A percentile compares a stretch with the other conserved stretches of the same genome.
Conservation (phyloP, 2,797 vertebrate genomes). For the Smutsia temminckii region DNA sequence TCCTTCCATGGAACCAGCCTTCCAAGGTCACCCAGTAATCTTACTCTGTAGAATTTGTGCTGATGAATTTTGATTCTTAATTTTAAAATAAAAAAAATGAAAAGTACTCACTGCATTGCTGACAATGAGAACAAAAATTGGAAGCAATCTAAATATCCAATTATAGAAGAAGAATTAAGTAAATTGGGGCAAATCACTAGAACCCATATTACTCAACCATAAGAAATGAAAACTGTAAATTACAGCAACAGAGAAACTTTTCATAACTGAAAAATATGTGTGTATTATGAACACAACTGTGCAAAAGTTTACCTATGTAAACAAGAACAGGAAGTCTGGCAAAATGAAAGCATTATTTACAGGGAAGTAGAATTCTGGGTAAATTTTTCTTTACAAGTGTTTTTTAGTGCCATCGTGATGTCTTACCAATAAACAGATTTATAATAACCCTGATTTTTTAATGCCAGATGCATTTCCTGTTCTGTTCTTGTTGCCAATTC, state of each 20-base stretch:
- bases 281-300: background rate
- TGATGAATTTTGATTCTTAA: background rate
- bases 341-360: background rate
- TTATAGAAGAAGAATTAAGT: background rate
- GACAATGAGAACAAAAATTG: background rate
- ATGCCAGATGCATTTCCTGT: background rate
- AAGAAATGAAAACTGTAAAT: background rate
- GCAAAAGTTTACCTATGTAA: background rate
- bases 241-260: background rate
- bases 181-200: background rate
- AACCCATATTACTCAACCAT: background rate
- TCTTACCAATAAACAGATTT: background rate
- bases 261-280: background rate
- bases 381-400: background rate
- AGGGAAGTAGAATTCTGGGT: background rate
- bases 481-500: background rate
- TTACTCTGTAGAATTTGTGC: background rate
- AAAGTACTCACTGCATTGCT: background rate
- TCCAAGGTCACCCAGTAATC: background rate
- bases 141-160: background rate
- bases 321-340: background rate
- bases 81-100: slow-evolving; percentile 34
- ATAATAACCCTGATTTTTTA: background rate
- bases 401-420: background rate
- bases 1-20: background rate